phyloP scores from a whole-genome alignment of 2,888 invertebrate species.

The Pseudolycoriella hygida region DNA sequence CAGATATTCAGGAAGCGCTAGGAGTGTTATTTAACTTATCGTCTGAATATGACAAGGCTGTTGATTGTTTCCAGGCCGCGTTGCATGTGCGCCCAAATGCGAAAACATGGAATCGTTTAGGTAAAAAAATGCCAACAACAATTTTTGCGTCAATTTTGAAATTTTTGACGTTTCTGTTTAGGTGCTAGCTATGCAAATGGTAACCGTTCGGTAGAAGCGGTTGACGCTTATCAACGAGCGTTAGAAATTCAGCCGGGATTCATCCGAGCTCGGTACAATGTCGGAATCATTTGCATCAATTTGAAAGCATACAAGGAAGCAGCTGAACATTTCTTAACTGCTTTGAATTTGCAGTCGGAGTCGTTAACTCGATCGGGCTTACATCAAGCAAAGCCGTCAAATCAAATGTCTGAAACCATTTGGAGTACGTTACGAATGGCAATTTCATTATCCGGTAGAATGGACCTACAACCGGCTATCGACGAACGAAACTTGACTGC shows the following conservation, averaged over 20 bases:
- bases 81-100: slow-evolving; percentile 69
- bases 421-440: slow-evolving; percentile 89
- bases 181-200: slow-evolving; percentile 97
- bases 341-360: slow-evolving; percentile 76
- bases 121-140: no score
- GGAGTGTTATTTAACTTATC: slow-evolving; percentile 91
- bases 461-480: slow-evolving; percentile 41
- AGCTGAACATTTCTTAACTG: slow-evolving; percentile 84
- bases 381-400: slow-evolving; percentile 22
- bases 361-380: slow-evolving; percentile 29
- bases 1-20: slow-evolving; percentile 83
- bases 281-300: slow-evolving; percentile 95
- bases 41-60: slow-evolving; percentile 88
- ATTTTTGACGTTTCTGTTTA: no score
- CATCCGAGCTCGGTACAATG: slow-evolving; percentile 90
- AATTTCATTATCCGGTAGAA: slow-evolving; percentile 58
- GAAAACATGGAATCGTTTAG: slow-evolving; percentile 82
- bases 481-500: slow-evolving; percentile 41
- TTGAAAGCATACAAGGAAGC: slow-evolving; percentile 88
- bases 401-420: slow-evolving; percentile 74
- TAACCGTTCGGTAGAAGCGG: slow-evolving; percentile 85
- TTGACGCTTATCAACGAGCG: slow-evolving; percentile 87
- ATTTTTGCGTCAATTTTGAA: no score
- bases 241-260: slow-evolving; percentile 86
- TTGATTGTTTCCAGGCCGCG: slow-evolving; percentile 88